phyloP scores from a whole-genome alignment of 2,888 invertebrate species.

The Megastigmus dorsalis region DNA sequence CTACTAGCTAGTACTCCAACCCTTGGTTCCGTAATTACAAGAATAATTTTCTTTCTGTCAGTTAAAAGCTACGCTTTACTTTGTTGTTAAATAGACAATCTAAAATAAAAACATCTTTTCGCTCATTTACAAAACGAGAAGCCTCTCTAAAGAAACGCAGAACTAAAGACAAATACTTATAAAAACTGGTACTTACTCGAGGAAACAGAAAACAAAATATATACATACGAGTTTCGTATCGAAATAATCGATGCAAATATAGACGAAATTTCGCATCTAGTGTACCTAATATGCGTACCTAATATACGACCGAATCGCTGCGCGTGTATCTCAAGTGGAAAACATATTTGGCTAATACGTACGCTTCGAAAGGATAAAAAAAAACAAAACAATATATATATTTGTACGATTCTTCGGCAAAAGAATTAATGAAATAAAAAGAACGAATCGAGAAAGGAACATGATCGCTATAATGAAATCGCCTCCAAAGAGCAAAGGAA shows the following conservation, averaged over 20 bases:
- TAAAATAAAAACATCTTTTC: conserved; percentile 27
- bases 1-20: conserved; percentile 57
- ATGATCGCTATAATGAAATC: conserved; percentile 56
- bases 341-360: conserved; percentile 16
- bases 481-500: conserved; percentile 55
- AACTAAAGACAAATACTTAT: not conserved
- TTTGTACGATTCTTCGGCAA: not conserved
- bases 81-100: conserved; percentile 24
- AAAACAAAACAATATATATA: no score
- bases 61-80: conserved; percentile 47
- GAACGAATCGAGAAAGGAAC: conserved; percentile 48
- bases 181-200: not conserved
- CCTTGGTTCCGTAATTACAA: conserved; percentile 63
- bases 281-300: no score
- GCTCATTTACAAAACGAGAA: conserved; percentile 19
- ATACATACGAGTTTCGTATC: not conserved
- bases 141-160: not conserved
- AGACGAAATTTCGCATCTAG: not conserved
- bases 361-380: no score
- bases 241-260: conserved; percentile 22
- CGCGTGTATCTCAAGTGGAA: not conserved
- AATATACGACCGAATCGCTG: not conserved
- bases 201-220: conserved; percentile 1
- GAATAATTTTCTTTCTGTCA: conserved; percentile 62
- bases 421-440: conserved; percentile 1